Evolutionary conservation across 2,113 vertebrate genomes (phyloP).

Genomic region (Leucoraja erinaceus): DNA sequence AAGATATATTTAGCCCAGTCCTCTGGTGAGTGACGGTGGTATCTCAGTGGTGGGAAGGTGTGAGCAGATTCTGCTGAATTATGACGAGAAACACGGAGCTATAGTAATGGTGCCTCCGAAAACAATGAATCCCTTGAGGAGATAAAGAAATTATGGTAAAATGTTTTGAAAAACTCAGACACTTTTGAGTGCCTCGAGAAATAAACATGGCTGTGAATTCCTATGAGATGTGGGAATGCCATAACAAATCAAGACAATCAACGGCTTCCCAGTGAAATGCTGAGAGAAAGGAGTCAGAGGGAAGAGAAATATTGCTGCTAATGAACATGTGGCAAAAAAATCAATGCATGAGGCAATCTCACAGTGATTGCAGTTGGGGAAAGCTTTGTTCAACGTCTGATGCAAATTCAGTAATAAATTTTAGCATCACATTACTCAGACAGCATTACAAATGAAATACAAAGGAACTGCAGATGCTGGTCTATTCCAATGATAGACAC

Average conservation of each 20-base stretch:
- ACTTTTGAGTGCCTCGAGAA: slow-evolving; percentile 7
- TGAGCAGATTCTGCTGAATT: background rate
- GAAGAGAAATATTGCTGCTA: slow-evolving; percentile 8
- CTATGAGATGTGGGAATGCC: background rate
- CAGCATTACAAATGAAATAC: background rate
- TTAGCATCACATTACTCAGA: background rate
- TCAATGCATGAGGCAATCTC: background rate
- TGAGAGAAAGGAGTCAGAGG: slow-evolving; percentile 9
- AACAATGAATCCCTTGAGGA: background rate
- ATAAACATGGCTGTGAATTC: slow-evolving; percentile 8
- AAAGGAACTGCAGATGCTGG: too few species aligned
- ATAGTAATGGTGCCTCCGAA: too few species aligned
- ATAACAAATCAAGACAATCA: slow-evolving; percentile 33
- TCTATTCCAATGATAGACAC: too few species aligned
- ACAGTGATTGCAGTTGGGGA: background rate
- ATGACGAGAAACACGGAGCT: background rate
- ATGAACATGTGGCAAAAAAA: slow-evolving; percentile 2
- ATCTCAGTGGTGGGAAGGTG: background rate
- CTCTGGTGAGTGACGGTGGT: background rate
- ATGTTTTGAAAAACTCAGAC: slow-evolving; percentile 18
- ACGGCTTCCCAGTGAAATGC: background rate
- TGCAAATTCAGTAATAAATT: background rate
- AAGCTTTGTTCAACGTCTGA: background rate
- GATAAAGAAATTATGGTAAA: slow-evolving; percentile 17
- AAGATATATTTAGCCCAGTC: background rate